A percentile compares a stretch with the other conserved stretches of the same genome.
phyloP scores from a whole-genome alignment of 2,797 vertebrate species.

The Graptemys geographica region DNA sequence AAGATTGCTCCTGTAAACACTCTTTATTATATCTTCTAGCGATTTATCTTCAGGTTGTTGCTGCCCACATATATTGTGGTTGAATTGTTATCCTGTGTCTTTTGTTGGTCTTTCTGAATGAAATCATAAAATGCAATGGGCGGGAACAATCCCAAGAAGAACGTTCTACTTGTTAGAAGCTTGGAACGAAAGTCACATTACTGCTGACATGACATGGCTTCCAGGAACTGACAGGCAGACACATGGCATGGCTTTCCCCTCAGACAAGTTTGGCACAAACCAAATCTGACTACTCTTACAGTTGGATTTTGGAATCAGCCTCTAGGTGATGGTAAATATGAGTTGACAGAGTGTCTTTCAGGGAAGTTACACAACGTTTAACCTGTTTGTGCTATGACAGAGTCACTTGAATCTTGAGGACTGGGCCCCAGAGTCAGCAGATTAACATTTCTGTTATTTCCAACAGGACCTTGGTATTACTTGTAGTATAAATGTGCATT shows the following conservation, averaged over 20 bases:
- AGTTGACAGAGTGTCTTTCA: background rate
- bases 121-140: background rate
- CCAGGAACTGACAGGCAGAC: background rate
- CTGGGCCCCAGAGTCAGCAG: no score
- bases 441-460: background rate
- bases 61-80: background rate
- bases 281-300: background rate
- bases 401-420: background rate
- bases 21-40: background rate
- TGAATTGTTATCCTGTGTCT: background rate
- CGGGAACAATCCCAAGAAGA: background rate
- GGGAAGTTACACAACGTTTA: background rate
- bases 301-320: background rate
- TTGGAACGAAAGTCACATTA: background rate
- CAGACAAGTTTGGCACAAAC: background rate
- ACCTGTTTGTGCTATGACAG: background rate
- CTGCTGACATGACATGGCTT: background rate
- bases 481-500: background rate
- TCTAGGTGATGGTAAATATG: background rate
- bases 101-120: background rate
- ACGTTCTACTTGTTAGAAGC: background rate
- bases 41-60: background rate
- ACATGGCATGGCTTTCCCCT: no score
- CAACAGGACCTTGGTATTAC: background rate
- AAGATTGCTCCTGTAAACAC: background rate